These are phyloP conservation scores for Cyclina sinensis DNA, from an alignment of 1,140 invertebrate species.

Conservation along the genomic window DNA sequence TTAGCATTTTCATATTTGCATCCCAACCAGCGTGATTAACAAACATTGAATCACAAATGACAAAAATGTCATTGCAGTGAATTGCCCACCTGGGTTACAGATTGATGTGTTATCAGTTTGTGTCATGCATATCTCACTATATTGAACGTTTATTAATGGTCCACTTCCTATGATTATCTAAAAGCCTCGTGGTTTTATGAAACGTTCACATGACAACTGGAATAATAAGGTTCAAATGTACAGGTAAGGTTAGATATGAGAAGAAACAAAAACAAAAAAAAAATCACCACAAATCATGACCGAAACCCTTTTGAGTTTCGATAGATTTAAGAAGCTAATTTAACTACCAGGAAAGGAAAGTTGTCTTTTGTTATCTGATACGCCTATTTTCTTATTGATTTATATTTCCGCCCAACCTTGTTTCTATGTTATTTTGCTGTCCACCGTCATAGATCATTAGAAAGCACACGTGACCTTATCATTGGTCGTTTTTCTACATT, in stretches of 20 bases:
- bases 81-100: conserved; percentile 33
- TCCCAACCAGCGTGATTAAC: background rate
- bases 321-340: background rate
- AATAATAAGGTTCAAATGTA: conserved; percentile 19
- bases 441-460: background rate
- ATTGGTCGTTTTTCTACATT: background rate
- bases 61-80: conserved; percentile 26
- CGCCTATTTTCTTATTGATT: background rate
- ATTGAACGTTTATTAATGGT: conserved; percentile 57
- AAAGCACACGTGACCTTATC: background rate
- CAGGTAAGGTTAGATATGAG: conserved; percentile 6
- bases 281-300: background rate
- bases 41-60: conserved; percentile 28
- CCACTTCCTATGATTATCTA: conserved; percentile 53
- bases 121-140: conserved; percentile 39
- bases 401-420: background rate
- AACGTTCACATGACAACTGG: conserved; percentile 45
- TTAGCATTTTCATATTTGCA: background rate
- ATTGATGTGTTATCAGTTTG: conserved; percentile 40
- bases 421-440: background rate
- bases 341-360: background rate
- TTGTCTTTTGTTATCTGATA: background rate
- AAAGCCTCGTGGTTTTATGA: conserved; percentile 41
- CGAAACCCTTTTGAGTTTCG: background rate
- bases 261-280: background rate